Evolutionary conservation across 2,888 invertebrate genomes (phyloP).

Genomic region (Hypomecis atomaria): DNA sequence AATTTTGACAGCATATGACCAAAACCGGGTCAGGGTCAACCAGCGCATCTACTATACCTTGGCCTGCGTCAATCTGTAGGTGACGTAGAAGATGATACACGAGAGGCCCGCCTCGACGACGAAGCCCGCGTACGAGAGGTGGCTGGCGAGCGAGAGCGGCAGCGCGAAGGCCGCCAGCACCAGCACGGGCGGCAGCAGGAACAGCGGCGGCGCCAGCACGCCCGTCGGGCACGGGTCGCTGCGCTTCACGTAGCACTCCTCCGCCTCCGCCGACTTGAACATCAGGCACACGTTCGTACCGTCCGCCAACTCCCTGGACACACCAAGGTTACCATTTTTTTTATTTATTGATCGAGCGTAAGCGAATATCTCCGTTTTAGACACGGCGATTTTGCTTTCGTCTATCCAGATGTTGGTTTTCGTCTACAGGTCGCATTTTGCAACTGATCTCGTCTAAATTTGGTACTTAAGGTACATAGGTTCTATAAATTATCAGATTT

Average conservation of each 20-base stretch:
- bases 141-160: slow-evolving; percentile 65
- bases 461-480: no score
- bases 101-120: slow-evolving; percentile 68
- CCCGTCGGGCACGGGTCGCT: slow-evolving; percentile 69
- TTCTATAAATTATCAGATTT: no score
- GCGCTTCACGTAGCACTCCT: slow-evolving; percentile 65
- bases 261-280: slow-evolving; percentile 68
- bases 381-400: no score
- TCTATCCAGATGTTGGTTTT: no score
- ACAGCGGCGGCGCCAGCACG: slow-evolving; percentile 70
- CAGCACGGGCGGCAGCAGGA: slow-evolving; percentile 74
- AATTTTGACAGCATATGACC: no score
- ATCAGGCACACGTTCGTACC: slow-evolving; percentile 73
- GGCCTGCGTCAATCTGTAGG: slow-evolving; percentile 65
- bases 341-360: no score
- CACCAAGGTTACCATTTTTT: not conserved
- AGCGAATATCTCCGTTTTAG: no score
- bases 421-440: no score
- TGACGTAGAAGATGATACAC: slow-evolving; percentile 68
- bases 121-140: slow-evolving; percentile 68
- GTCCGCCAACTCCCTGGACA: slow-evolving; percentile 71
- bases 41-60: no score
- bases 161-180: slow-evolving; percentile 68
- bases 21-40: no score
- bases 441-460: no score